Evolutionary conservation across 2,888 invertebrate genomes (phyloP), one percentile per base, ranked within the genome.

Genomic region (Conistra vaccinii): DNA sequence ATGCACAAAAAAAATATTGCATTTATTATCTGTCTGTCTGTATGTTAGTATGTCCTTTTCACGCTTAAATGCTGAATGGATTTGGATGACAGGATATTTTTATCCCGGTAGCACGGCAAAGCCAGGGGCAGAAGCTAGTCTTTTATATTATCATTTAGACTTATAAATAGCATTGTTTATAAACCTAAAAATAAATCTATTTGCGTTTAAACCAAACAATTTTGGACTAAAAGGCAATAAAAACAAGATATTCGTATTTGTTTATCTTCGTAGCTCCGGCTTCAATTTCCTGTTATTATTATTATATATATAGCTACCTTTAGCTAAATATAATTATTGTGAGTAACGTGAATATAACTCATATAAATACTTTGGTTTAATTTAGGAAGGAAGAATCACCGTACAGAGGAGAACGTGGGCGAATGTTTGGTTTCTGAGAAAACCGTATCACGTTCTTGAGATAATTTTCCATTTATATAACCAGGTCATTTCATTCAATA

Each of bases 261-360:
- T 63, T 63, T 29, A 63, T 23, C 14, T 63, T 14, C 7, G 63
- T 45, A 26, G 45, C 29, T 45, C 7, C 63, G 12, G 45, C 14
- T 23, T 63, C 63, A 45, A 45, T 45, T 63, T 45, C 63, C 63
- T 29, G 63, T 29, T 63, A 45, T 45, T 63, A 63, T 23, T 63
- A 29, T 7, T 4, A 7, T 7, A 45, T 42, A 20, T 62, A 42
- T 20, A 62, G 3, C 3, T 26, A 26, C 42, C 14, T 14, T 4
- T 12, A 26, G 20, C 10, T 39, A 23, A 12, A 60, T 32, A 32
- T 32, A 32, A 32, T 23, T 32, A 45, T 20, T 63, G 20, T 12
- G 39, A 45, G 12, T 12, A 45, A 23, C 45, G 12, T 14, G 29
- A 63, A 45, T 63, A 29, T 29, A 58, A 58, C 20, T 58, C 20